Evolutionary conservation across 1,140 invertebrate species (phyloP).

Genomic region (Octopus bimaculoides): DNA sequence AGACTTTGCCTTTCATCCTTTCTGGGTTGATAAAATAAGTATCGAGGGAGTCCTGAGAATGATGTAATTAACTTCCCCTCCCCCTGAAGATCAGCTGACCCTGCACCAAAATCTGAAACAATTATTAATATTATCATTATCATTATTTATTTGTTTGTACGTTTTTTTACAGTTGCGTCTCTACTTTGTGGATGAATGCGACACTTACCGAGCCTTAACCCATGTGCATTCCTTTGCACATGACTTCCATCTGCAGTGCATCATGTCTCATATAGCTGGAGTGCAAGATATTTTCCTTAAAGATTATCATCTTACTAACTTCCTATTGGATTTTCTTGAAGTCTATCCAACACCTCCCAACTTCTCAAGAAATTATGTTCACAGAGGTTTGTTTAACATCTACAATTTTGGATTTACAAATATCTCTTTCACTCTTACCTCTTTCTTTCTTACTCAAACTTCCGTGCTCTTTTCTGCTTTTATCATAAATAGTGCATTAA

Average conservation of each 20-base stretch:
- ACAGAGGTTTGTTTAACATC: slow-evolving; percentile 62
- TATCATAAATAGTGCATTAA: no score
- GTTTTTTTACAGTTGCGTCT: slow-evolving; percentile 63
- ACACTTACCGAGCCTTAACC: slow-evolving; percentile 70
- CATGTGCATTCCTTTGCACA: slow-evolving; percentile 87
- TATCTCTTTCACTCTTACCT: not conserved
- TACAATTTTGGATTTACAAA: not conserved
- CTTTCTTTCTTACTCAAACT: not conserved
- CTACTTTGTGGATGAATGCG: slow-evolving; percentile 75
- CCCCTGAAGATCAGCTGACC: no score
- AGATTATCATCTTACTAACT: slow-evolving; percentile 74
- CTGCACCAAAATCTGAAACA: no score
- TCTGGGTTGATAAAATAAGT: no score
- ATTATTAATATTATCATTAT: no score
- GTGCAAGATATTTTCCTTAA: slow-evolving; percentile 63
- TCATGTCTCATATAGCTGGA: slow-evolving; percentile 71
- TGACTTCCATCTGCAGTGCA: slow-evolving; percentile 78
- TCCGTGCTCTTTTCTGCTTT: not conserved
- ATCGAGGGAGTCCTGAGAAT: no score
- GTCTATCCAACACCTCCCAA: slow-evolving; percentile 82
- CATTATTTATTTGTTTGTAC: no score
- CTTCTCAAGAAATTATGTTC: slow-evolving; percentile 76
- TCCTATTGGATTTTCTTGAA: slow-evolving; percentile 79
- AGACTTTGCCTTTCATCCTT: no score
- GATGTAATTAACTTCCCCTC: no score